phyloP scores from a whole-genome alignment of 2,888 invertebrate genomes.

The Druceiella hillmani region DNA sequence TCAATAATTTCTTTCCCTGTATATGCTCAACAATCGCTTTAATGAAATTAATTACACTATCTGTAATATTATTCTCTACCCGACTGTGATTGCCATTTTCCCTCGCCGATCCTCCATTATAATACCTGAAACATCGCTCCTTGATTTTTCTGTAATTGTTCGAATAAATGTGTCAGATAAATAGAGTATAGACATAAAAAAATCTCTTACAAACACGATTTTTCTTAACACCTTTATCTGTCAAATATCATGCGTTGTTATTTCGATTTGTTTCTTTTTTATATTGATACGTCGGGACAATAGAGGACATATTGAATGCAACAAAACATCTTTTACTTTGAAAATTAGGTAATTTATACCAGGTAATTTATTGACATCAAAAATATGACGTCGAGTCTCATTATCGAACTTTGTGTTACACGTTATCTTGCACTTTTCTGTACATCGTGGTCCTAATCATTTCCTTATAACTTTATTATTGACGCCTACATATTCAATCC shows the following conservation, averaged over 20 bases:
- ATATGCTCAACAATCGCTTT: too few relatives aligned
- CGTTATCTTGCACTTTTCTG: conserved; percentile 12
- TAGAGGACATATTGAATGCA: conserved; percentile 11
- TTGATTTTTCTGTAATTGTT: conserved; percentile 14
- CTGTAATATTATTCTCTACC: too few relatives aligned
- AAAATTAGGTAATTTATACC: conserved; percentile 13
- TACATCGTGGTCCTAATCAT: conserved; percentile 12
- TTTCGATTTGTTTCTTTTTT: conserved; percentile 13
- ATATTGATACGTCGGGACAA: conserved; percentile 14
- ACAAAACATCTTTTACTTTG: conserved; percentile 13
- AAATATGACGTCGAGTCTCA: conserved; percentile 12
- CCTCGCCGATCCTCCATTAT: conserved; percentile 11
- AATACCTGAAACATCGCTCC: conserved; percentile 10
- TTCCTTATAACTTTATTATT: conserved; percentile 13
- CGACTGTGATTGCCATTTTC: too few relatives aligned
- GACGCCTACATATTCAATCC: conserved; percentile 11
- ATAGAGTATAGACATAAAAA: conserved; percentile 7
- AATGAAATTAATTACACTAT: too few relatives aligned
- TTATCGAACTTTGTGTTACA: conserved; percentile 11
- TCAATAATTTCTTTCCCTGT: too few relatives aligned
- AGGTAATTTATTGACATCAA: too few relatives aligned
- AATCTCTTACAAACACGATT: conserved; percentile 9
- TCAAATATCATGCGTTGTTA: conserved; percentile 7
- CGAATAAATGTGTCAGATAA: conserved; percentile 9
- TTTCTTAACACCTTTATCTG: conserved; percentile 2